Evolutionary conservation across 2,888 invertebrate species (phyloP), one percentile per base, ranked within the genome.

Genomic region (Odontomyia ornata): DNA sequence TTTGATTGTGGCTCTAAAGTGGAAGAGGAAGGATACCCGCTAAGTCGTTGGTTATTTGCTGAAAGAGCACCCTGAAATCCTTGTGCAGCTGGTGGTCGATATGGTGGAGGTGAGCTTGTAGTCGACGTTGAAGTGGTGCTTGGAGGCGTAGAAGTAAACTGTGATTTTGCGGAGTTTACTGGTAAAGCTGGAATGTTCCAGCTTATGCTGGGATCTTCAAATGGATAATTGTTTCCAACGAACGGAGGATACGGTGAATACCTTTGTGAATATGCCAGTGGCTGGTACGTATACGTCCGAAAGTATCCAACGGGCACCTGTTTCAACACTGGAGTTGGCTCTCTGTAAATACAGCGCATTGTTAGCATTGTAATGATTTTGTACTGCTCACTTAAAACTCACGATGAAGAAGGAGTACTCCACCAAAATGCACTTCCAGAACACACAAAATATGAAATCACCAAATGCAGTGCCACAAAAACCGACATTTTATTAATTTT

Each of bases 221-320:
- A 28, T 0, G 65, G 30, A 18, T 46, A 27, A 15, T 77, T 76
- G 13, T 77, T 71, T 4, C 56, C 28, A 11, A 25, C 27, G 1
- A 18, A 15, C 1, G 60, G 28, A 52, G 71, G 25, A 43, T 60
- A 73, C 21, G 69, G 23, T 25, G 69, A 25, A 25, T 25, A 69
- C 11, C 69, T 46, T 5, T 21, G 47, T n/a, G 72, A 25, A 72
- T 77, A 79, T n/a, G 77, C 47, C 18, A 80, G 57, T n/a, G 81
- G 81, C 43, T 81, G 81, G 69, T 81, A 81, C 23, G 81, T 81
- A 30, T 79, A 81, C 9, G 81, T 78, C 62, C 81, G 77, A 75
- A 81, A 81, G 75, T 81, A 81, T 73, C 80, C 79, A 15, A 81
- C 75, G 1, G 81, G 81, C 21, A 81, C 72, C 75, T 80, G 81